Conservation (phyloP, 2,113 vertebrate species). For the Sorex araneus region DNA sequence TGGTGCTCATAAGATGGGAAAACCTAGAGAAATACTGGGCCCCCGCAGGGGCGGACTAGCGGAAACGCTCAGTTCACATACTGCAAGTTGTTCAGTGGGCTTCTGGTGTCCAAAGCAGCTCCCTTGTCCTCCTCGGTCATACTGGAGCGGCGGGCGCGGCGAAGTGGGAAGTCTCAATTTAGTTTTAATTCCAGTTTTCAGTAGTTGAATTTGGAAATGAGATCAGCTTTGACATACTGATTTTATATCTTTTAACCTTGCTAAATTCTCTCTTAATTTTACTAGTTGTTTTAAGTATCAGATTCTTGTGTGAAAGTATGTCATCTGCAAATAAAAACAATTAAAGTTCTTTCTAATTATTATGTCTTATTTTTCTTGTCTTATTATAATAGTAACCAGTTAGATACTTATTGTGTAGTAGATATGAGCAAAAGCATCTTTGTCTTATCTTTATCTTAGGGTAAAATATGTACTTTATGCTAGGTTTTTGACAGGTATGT, state of each 20-base stretch:
- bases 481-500: not conserved
- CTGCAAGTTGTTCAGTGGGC: too few relatives aligned
- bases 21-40: too few relatives aligned
- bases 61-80: too few relatives aligned
- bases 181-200: conserved; percentile 48
- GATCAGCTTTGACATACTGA: conserved; percentile 26
- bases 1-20: too few relatives aligned
- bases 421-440: conserved; percentile 17
- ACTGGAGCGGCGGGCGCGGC: too few relatives aligned
- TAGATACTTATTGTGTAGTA: conserved; percentile 4
- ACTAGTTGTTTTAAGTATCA: conserved; percentile 40
- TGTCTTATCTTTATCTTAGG: conserved; percentile 8
- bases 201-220: conserved; percentile 39
- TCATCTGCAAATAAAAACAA: conserved; percentile 15
- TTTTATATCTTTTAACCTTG: conserved; percentile 16
- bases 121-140: too few relatives aligned
- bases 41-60: too few relatives aligned
- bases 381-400: not conserved
- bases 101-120: too few relatives aligned
- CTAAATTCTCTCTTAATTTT: conserved; percentile 39
- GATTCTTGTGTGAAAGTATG: not conserved
- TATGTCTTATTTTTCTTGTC: conserved; percentile 50
- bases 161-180: too few relatives aligned
- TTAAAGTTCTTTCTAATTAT: conserved; percentile 49
- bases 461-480: conserved; percentile 36